phyloP scores from a whole-genome alignment of 2,113 vertebrate species.

The Hyperopisus bebe region DNA sequence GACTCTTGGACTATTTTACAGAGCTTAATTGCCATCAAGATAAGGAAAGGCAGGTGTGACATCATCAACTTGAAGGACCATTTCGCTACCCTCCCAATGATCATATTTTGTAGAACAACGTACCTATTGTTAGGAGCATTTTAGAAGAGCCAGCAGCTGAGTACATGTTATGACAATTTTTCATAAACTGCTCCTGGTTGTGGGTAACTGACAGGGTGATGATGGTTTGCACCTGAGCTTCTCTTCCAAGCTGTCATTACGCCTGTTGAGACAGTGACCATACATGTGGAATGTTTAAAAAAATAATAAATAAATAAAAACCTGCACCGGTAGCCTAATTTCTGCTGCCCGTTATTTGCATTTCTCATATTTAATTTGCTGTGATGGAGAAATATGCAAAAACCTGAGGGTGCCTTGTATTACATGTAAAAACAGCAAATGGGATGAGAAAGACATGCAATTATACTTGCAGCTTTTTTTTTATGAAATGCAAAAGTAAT shows the following conservation, averaged over 20 bases:
- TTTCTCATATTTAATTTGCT: constrained; percentile 14
- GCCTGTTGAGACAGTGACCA: not conserved
- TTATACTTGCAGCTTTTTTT: constrained; percentile 52
- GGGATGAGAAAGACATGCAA: constrained; percentile 41
- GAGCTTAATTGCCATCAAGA: not conserved
- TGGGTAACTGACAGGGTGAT: not conserved
- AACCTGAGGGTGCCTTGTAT: not conserved
- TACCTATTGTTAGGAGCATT: not conserved
- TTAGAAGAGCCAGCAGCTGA: not conserved
- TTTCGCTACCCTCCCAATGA: not conserved
- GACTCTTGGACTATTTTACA: not conserved
- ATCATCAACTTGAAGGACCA: not conserved
- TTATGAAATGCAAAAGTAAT: constrained; percentile 61
- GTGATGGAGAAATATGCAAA: not conserved
- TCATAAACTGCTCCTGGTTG: not conserved
- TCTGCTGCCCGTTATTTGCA: not conserved
- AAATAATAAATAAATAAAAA: not conserved
- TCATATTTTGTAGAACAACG: not conserved
- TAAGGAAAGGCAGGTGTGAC: not conserved
- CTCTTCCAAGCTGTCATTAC: not conserved
- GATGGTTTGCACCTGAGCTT: not conserved
- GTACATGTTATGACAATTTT: not conserved
- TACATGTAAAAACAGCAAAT: constrained; percentile 22
- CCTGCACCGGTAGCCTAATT: not conserved
- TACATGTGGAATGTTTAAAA: not conserved